Base-by-base conservation (phyloP, 2,888 invertebrate species). In the Ceramica pisi region DNA sequence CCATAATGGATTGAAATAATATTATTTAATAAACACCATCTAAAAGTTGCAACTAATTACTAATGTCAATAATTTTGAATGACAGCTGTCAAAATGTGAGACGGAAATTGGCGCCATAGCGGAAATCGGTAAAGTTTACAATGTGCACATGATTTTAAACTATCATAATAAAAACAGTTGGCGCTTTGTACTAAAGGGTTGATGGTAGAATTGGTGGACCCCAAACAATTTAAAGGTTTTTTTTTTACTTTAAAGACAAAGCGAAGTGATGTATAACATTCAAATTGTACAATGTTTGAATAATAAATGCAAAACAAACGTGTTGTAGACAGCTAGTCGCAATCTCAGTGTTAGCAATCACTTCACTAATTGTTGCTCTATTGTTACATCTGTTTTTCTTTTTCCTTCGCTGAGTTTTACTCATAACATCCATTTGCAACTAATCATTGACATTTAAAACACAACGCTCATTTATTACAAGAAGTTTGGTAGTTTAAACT, bases 341-440 rank as follows among this genome's bases (percentile, higher is more conserved):
- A 75, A 75, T 71, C 59, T 65, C 56, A 55, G 67, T 69, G 51
- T 68, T 63, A 44, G 62, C 53, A 63, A 73, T 76, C 69, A 81
- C 75, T 81, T 86, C 67, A 86, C 82, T 86, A 87, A 86, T 87
- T 85, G 81, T 63, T 75, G 71, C 69, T 82, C 84, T 72, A 86
- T 86, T 87, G 87, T 86, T 76, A 63, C 72, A 63, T 69, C 67
- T 68, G 62, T 63, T 69, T 61, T 69, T 64, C 48, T 56, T 73
- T 75, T 63, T 62, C 65, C 56, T 35, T 66, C 19, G 41, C 19
- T 55, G 26, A 48, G 53, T 55, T 63, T 75, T 61, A 59, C 50
- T 71, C 50, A 62, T 56, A 59, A 38, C 66, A 60, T 31, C 23
- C 23, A 69, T 63, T 61, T 44, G 19, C n/a, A 55, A 53, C 50